Conservation (phyloP, 2,888 invertebrate genomes). For the Phortica okadai region DNA sequence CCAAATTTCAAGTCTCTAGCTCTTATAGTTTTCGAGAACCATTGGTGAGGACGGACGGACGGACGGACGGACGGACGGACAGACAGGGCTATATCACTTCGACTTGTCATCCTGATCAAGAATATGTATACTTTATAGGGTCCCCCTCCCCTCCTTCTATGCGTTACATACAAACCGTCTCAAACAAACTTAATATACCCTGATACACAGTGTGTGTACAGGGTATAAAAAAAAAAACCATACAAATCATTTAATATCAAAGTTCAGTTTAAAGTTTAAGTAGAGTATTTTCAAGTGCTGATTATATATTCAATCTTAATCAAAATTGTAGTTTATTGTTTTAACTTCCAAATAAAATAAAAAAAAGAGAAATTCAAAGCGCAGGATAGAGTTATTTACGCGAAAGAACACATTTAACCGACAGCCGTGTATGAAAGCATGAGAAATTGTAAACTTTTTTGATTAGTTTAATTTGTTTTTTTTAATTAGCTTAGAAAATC, state of each 20-base stretch:
- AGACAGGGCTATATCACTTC: no score
- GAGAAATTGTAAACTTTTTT: constrained; percentile 7
- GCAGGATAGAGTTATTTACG: constrained; percentile 58
- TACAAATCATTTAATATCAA: constrained; percentile 33
- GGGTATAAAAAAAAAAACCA: constrained; percentile 37
- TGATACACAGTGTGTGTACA: no score
- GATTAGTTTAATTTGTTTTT: background rate
- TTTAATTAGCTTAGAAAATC: background rate
- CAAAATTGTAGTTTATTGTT: constrained; percentile 27
- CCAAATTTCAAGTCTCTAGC: no score
- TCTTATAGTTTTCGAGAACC: no score
- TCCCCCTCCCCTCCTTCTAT: no score
- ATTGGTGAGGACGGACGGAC: no score
- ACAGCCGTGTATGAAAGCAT: background rate
- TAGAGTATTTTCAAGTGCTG: constrained; percentile 69
- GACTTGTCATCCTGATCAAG: no score
- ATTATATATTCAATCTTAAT: constrained; percentile 53
- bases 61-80: no score
- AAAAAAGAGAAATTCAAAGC: constrained; percentile 24
- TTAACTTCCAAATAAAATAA: background rate
- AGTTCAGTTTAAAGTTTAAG: constrained; percentile 54
- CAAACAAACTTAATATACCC: no score
- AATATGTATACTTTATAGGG: no score
- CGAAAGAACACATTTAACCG: background rate
- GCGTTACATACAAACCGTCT: no score